Percentiles rank a stretch among this genome's conserved stretches.
These are phyloP conservation scores for Cranoglanis bouderius DNA, from an alignment of 2,113 vertebrate species.

Conservation along the genomic window DNA sequence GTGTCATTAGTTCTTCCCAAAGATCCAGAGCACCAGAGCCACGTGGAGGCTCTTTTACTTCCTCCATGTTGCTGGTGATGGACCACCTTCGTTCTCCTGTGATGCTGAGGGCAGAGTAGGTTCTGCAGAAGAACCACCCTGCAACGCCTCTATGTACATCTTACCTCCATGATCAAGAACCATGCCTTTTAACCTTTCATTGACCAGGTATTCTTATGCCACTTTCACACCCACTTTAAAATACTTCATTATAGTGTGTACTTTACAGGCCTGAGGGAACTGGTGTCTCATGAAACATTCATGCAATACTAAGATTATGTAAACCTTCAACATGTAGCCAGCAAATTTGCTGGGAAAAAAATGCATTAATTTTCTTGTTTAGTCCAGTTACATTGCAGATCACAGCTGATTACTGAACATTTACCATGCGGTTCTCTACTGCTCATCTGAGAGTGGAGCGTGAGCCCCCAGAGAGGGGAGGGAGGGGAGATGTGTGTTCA, in stretches of 20 bases:
- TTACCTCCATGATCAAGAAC: neutral
- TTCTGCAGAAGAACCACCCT: neutral
- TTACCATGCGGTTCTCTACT: neutral
- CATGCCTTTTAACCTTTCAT: neutral
- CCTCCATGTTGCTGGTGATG: neutral
- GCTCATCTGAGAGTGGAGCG: conserved; percentile 36
- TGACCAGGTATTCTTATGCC: neutral
- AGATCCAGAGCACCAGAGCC: neutral
- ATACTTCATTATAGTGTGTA: conserved; percentile 37
- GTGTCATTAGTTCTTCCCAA: neutral
- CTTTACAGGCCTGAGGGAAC: conserved; percentile 19
- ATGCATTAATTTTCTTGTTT: neutral
- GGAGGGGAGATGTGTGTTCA: conserved; percentile 62
- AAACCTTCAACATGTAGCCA: neutral
- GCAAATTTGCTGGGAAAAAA: neutral
- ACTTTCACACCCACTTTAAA: neutral
- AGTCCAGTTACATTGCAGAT: neutral
- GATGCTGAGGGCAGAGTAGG: neutral
- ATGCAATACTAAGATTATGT: neutral
- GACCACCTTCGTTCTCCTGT: neutral
- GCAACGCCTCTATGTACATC: neutral
- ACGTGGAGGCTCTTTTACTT: neutral
- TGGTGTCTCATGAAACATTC: conserved; percentile 16
- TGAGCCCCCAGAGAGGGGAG: conserved; percentile 34
- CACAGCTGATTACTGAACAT: neutral